Percentiles rank a stretch among this genome's conserved stretches.
Evolutionary conservation across 2,797 vertebrate species (phyloP).

Genomic region (Acestrorhynchus altus): DNA sequence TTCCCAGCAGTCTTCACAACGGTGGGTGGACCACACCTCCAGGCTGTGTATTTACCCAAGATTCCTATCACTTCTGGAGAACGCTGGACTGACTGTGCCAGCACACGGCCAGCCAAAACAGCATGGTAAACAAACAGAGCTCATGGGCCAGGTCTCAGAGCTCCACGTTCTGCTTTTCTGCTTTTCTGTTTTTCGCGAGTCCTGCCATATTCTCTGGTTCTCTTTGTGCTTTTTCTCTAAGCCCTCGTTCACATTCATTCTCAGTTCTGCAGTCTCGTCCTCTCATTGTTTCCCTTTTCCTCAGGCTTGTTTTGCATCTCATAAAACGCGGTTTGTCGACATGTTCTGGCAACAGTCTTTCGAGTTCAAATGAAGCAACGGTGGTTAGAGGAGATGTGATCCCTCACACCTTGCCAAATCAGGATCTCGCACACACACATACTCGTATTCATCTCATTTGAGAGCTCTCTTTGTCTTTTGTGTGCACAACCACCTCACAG

Average conservation of each 20-base stretch:
- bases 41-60: slow-evolving; percentile 63
- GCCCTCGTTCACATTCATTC: neutral
- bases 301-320: slow-evolving; percentile 31
- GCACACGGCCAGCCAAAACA: slow-evolving; percentile 30
- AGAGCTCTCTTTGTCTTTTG: slow-evolving; percentile 51
- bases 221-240: slow-evolving; percentile 8
- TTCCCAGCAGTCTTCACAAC: slow-evolving; percentile 40
- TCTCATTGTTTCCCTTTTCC: slow-evolving; percentile 11
- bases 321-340: slow-evolving; percentile 50
- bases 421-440: slow-evolving; percentile 26
- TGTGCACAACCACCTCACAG: slow-evolving; percentile 65
- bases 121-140: slow-evolving; percentile 55
- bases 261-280: neutral
- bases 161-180: neutral
- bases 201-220: slow-evolving; percentile 2
- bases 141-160: slow-evolving; percentile 22
- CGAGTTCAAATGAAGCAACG: slow-evolving; percentile 51
- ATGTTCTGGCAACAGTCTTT: slow-evolving; percentile 48
- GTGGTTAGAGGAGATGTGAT: slow-evolving; percentile 46
- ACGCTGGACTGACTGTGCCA: slow-evolving; percentile 39
- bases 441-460: slow-evolving; percentile 37
- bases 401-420: slow-evolving; percentile 40
- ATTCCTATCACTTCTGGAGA: slow-evolving; percentile 58
- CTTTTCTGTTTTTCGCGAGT: slow-evolving; percentile 3
- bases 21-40: slow-evolving; percentile 57